Percentiles rank a stretch among this genome's conserved stretches.
Conservation (phyloP, 2,888 invertebrate species). For the Eupithecia exiguata region DNA sequence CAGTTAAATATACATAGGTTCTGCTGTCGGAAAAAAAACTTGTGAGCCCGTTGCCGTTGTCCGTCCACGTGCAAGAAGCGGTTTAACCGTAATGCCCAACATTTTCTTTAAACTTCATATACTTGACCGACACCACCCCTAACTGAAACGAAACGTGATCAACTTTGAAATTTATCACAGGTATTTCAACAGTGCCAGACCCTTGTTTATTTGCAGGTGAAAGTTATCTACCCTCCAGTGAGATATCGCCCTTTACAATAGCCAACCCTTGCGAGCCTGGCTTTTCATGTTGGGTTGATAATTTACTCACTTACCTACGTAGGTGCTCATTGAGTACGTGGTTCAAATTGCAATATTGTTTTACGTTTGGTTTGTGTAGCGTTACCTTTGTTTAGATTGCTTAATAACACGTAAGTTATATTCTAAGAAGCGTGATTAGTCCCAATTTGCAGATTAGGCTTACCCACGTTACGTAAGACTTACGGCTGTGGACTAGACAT, state of each 20-base stretch:
- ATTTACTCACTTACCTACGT: conserved; percentile 21
- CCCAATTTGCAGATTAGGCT: conserved; percentile 12
- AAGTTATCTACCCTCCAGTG: conserved; percentile 60
- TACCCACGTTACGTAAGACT: not conserved
- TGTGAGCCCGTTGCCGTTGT: too few relatives aligned
- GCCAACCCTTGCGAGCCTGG: conserved; percentile 53
- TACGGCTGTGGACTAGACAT: not conserved
- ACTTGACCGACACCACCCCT: not conserved
- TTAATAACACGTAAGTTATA: not conserved
- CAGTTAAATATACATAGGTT: too few relatives aligned
- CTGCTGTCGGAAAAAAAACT: too few relatives aligned
- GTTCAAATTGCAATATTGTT: conserved; percentile 36
- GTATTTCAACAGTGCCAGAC: conserved; percentile 53
- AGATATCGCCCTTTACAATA: conserved; percentile 61
- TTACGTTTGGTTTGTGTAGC: conserved; percentile 27
- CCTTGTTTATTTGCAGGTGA: conserved; percentile 56
- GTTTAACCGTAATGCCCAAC: not conserved
- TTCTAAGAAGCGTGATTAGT: conserved; percentile 21
- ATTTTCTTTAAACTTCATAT: not conserved
- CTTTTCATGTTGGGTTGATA: conserved; percentile 44
- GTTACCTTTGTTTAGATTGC: conserved; percentile 25
- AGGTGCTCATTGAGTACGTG: conserved; percentile 18
- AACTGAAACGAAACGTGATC: conserved; percentile 38
- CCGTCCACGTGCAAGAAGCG: too few relatives aligned
- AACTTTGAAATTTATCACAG: conserved; percentile 48